Evolutionary conservation across 2,888 invertebrate species (phyloP).

Genomic region (Microctonus brassicae): DNA sequence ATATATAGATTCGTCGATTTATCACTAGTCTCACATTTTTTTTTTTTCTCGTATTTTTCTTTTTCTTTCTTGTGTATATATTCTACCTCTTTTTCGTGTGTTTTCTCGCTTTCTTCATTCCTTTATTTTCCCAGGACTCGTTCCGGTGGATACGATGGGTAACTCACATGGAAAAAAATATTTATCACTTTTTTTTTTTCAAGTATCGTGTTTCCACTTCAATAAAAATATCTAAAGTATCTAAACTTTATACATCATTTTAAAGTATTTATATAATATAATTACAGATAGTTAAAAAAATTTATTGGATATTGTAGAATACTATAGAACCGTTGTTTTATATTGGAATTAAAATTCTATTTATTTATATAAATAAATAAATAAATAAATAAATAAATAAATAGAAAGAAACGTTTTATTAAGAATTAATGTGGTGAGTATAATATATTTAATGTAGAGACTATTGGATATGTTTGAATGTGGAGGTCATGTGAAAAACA

Average conservation of each 20-base stretch:
- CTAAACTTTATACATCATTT: conserved; percentile 3
- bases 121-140: conserved; percentile 4
- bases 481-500: background rate
- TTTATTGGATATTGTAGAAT: too few species aligned
- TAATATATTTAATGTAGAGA: background rate
- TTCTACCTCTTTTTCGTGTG: background rate
- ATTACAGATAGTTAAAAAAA: conserved; percentile 28
- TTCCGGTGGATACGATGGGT: conserved; percentile 5
- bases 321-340: background rate
- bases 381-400: background rate
- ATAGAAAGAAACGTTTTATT: too few species aligned
- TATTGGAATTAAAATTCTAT: background rate
- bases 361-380: background rate
- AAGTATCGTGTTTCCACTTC: conserved; percentile 20
- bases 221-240: background rate
- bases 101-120: conserved; percentile 6
- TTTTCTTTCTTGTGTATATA: too few species aligned
- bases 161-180: conserved; percentile 28
- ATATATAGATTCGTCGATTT: conserved; percentile 44
- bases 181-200: conserved; percentile 35
- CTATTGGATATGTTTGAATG: background rate
- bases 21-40: conserved; percentile 35
- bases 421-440: too few species aligned
- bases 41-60: too few species aligned
- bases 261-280: background rate